phyloP scores from a whole-genome alignment of 2,113 vertebrate genomes.

The Ginglymostoma cirratum region DNA sequence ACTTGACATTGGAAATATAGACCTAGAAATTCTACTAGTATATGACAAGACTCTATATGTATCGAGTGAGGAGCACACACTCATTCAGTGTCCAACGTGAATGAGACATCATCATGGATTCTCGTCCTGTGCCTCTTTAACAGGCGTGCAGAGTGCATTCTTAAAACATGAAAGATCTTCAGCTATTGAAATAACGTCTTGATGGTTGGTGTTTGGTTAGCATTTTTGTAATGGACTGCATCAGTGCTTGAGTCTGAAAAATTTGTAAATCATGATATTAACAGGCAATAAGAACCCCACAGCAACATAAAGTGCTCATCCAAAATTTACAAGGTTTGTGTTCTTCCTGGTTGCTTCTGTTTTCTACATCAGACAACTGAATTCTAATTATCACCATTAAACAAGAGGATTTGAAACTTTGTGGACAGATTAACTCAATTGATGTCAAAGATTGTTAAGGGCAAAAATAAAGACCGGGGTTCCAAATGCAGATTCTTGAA shows the following conservation, averaged over 20 bases:
- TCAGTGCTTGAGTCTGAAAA: neutral
- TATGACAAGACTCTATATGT: neutral
- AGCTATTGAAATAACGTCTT: neutral
- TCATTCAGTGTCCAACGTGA: neutral
- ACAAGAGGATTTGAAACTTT: neutral
- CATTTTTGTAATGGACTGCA: neutral
- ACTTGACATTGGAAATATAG: neutral
- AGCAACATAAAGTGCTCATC: neutral
- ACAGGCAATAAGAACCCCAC: neutral
- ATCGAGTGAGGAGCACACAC: neutral
- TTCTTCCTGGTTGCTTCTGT: neutral
- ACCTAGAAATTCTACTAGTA: neutral
- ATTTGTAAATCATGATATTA: neutral
- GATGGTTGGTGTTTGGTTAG: neutral
- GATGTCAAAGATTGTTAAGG: neutral
- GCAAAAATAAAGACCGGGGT: neutral
- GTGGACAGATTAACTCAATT: neutral
- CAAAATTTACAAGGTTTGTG: neutral
- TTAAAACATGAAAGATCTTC: neutral
- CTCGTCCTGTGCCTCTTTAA: neutral
- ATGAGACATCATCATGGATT: neutral
- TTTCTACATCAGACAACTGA: neutral
- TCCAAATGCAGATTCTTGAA: neutral
- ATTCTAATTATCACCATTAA: neutral
- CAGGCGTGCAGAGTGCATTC: neutral